phyloP scores from a whole-genome alignment of 1,140 invertebrate genomes.

The Drosophila repleta region DNA sequence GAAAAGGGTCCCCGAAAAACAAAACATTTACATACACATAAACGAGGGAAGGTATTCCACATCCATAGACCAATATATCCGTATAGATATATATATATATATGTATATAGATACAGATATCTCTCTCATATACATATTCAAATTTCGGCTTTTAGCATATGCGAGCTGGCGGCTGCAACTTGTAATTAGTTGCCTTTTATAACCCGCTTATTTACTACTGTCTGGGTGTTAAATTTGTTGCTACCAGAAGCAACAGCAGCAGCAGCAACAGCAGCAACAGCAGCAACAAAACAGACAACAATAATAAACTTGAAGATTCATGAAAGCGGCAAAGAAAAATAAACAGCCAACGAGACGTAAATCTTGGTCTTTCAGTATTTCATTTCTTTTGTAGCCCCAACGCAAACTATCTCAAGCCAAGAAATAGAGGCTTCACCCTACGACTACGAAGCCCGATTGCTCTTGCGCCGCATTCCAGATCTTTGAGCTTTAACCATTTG shows the following conservation, averaged over 20 bases:
- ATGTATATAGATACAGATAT: conserved; percentile 21
- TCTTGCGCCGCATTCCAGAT: neutral
- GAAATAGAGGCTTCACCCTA: conserved; percentile 10
- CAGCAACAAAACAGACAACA: conserved; percentile 51
- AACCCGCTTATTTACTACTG: conserved; percentile 62
- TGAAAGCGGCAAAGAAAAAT: conserved; percentile 78
- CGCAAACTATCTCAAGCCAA: conserved; percentile 50
- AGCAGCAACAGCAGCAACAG: conserved; percentile 47
- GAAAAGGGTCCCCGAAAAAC: conserved; percentile 45
- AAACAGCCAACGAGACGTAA: conserved; percentile 73
- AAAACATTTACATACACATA: neutral
- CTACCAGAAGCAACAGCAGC: conserved; percentile 59
- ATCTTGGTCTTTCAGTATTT: conserved; percentile 77
- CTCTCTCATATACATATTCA: conserved; percentile 39
- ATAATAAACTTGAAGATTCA: conserved; percentile 80
- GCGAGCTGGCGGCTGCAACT: conserved; percentile 48
- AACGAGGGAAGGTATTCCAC: neutral
- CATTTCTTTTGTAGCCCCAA: conserved; percentile 70
- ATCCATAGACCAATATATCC: conserved; percentile 27
- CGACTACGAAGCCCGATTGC: conserved; percentile 7
- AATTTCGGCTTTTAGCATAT: conserved; percentile 59
- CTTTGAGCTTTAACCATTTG: no score
- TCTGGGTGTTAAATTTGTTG: conserved; percentile 67
- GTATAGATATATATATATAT: no score
- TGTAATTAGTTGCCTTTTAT: conserved; percentile 80